Percentiles rank a stretch among this genome's conserved stretches.
Evolutionary conservation across 2,888 invertebrate species (phyloP).

Genomic region (Tridacna gigas): DNA sequence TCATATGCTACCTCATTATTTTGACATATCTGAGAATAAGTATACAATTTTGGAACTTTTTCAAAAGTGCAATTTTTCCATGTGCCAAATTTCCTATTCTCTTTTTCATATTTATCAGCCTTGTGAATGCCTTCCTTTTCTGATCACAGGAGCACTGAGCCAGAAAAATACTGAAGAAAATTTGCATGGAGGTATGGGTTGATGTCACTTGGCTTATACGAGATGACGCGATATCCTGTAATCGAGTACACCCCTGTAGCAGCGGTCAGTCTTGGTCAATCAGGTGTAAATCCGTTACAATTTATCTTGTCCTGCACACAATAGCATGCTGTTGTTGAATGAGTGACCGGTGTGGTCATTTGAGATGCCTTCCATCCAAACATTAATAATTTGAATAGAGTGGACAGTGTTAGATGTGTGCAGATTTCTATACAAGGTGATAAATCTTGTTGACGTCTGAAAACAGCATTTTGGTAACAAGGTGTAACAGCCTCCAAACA

Average conservation of each 20-base stretch:
- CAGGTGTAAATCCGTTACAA: constrained; percentile 61
- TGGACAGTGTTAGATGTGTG: constrained; percentile 6
- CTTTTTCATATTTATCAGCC: no score
- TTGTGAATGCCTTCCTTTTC: no score
- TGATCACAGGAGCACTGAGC: no score
- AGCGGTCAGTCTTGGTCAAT: constrained; percentile 49
- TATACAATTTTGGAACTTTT: constrained; percentile 1
- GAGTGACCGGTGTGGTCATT: constrained; percentile 19
- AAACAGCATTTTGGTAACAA: constrained; percentile 1
- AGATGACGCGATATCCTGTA: constrained; percentile 56
- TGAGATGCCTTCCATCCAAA: constrained; percentile 16
- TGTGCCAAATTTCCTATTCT: background rate
- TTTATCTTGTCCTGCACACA: constrained; percentile 27
- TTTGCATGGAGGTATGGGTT: no score
- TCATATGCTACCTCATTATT: no score
- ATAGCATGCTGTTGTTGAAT: constrained; percentile 18
- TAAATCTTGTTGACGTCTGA: constrained; percentile 21
- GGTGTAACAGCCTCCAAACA: constrained; percentile 6
- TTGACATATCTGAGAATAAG: no score
- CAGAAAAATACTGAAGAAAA: no score
- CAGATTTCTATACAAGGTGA: constrained; percentile 11
- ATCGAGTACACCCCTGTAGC: constrained; percentile 19
- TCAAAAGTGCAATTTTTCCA: background rate
- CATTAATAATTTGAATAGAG: constrained; percentile 13
- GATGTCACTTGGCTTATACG: constrained; percentile 29